phyloP scores from a whole-genome alignment of 2,888 invertebrate species.

The Spisula solida region DNA sequence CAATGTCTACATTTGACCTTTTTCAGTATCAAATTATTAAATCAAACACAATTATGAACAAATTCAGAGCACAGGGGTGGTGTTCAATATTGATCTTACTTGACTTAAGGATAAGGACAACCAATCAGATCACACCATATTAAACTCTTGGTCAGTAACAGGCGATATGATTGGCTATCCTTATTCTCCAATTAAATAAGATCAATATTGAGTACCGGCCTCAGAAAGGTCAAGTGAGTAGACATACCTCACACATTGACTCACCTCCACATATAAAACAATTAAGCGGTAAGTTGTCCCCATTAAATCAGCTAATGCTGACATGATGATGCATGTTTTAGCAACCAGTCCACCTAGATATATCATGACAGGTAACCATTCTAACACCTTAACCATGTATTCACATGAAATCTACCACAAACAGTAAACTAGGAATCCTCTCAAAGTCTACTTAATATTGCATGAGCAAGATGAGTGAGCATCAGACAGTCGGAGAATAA shows the following conservation, averaged over 20 bases:
- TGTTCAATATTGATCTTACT: too few relatives aligned
- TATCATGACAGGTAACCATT: conserved; percentile 10
- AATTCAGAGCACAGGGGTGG: neutral
- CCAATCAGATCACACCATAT: too few relatives aligned
- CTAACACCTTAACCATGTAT: neutral
- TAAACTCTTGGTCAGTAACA: too few relatives aligned
- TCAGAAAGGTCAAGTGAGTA: neutral
- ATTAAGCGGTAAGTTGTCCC: neutral
- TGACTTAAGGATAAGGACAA: too few relatives aligned
- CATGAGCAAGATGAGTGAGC: conserved; percentile 8
- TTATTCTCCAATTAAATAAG: too few relatives aligned
- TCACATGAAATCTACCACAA: neutral
- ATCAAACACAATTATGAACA: too few relatives aligned
- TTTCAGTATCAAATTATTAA: too few relatives aligned
- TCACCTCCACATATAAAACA: neutral
- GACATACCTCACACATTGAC: neutral
- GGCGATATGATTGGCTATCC: too few relatives aligned
- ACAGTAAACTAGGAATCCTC: neutral
- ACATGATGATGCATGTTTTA: neutral
- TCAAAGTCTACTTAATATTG: conserved; percentile 16
- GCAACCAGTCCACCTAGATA: neutral
- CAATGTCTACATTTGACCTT: too few relatives aligned
- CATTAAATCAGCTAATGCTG: neutral
- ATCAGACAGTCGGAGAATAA: neutral
- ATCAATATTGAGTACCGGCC: too few relatives aligned